Evolutionary conservation across 2,888 invertebrate species (phyloP), one percentile per base, ranked within the genome.

Genomic region (Cataglyphis albicans): DNA sequence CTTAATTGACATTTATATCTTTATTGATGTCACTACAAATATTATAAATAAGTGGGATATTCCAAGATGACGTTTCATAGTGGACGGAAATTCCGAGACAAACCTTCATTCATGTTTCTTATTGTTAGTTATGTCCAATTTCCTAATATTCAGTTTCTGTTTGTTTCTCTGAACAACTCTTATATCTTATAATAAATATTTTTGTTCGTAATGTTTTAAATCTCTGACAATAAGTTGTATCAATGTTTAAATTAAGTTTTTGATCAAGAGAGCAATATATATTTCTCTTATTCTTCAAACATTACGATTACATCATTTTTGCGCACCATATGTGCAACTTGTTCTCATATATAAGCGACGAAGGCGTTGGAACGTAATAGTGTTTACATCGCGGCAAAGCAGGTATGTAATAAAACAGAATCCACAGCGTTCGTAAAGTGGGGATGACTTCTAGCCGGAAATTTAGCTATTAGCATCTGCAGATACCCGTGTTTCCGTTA

Each of bases 361-460:
- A 21, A 1, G 21, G 41, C 57, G 10, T 68, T 35, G 9, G 12
- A 44, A 35, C n/a, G 12, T 38, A 38, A 4, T 59, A 35, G 15
- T 7, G 21, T 44, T 68, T 59, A n/a, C 9, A 65, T 57, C n/a
- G 15, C 1, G 29, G 12, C n/a, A 35, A 73, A 4, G 9, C 35
- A 68, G 25, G 18, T 44, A 32, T 32, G 5, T 32, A 61, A 80
- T 70, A 21, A 68, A 21, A 15, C 32, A 78, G 68, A 1, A 68
- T 38, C 9, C 12, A 57, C 12, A 57, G 35, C 6, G 18, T 32
- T 21, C 7, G 12, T 59, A 21, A 78, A 68, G 78, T 78, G 68
- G 68, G 78, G 59, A 59, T 44, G 12, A 70, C 32, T 57, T 1
- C 21, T 35, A 25, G 59, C 44, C 78, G 70, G 70, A 80, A 80